phyloP scores from a whole-genome alignment of 2,113 vertebrate species.

The Asarcornis scutulata region DNA sequence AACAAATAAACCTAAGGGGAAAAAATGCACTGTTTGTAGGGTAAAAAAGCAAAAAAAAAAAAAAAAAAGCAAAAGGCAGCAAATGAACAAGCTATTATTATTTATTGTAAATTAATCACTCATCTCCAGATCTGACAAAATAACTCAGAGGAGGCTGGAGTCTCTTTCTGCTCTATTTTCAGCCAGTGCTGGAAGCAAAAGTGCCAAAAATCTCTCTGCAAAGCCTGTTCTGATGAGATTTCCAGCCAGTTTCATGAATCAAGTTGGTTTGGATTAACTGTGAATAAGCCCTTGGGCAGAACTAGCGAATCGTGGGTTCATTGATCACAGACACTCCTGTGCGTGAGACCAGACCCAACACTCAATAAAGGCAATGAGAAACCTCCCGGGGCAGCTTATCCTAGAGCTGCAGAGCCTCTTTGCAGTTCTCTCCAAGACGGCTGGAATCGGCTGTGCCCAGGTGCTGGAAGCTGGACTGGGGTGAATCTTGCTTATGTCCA shows the following conservation, averaged over 20 bases:
- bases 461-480: background rate
- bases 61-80: background rate
- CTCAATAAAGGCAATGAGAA: slow-evolving; percentile 24
- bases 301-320: slow-evolving; percentile 4
- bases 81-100: background rate
- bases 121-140: background rate
- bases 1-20: background rate
- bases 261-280: slow-evolving; percentile 31
- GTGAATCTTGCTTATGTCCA: background rate
- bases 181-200: background rate
- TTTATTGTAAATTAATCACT: slow-evolving; percentile 7
- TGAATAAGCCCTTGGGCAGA: slow-evolving; percentile 18
- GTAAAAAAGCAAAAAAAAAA: too few relatives aligned
- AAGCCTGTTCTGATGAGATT: slow-evolving; percentile 36
- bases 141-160: background rate
- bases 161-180: slow-evolving; percentile 24
- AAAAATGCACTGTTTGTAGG: background rate
- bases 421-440: background rate
- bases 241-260: slow-evolving; percentile 45
- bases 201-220: slow-evolving; percentile 33
- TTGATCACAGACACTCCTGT: slow-evolving; percentile 6
- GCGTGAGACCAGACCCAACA: background rate
- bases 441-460: background rate
- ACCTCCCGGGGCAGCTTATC: background rate
- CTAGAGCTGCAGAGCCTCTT: background rate